Percentiles rank a stretch among this genome's conserved stretches.
phyloP scores from a whole-genome alignment of 2,888 invertebrate genomes.

The Blastobasis adustella region DNA sequence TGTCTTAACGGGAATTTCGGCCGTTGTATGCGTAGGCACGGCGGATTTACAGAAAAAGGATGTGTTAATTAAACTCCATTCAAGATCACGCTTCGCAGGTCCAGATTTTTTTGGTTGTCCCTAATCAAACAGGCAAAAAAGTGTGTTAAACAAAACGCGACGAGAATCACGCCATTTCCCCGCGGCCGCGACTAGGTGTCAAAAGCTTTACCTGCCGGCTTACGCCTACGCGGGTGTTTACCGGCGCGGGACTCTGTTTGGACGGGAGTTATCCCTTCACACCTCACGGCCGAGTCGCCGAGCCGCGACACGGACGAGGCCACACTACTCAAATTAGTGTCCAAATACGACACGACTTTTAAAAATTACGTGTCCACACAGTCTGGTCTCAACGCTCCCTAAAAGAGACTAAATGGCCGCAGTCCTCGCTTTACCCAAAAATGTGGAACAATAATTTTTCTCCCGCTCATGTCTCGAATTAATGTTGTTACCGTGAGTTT shows the following conservation, averaged over 20 bases:
- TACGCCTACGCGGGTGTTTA: constrained; percentile 50
- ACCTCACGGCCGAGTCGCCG: constrained; percentile 26
- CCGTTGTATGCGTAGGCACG: too few species aligned
- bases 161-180: constrained; percentile 58
- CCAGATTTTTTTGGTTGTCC: constrained; percentile 29
- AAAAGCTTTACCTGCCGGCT: constrained; percentile 70
- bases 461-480: constrained; percentile 45
- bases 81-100: constrained; percentile 34
- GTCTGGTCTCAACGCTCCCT: too few species aligned
- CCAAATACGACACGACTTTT: constrained; percentile 44
- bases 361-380: constrained; percentile 35
- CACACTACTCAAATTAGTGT: constrained; percentile 64
- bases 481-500: constrained; percentile 41
- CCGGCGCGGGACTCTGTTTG: constrained; percentile 50
- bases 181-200: constrained; percentile 61
- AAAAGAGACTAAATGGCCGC: too few species aligned
- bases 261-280: constrained; percentile 69
- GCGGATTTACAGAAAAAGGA: too few species aligned
- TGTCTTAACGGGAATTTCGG: too few species aligned
- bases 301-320: too few species aligned
- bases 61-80: constrained; percentile 16
- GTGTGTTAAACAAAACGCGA: constrained; percentile 61
- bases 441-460: constrained; percentile 9
- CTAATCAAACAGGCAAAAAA: constrained; percentile 54
- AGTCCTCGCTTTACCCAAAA: not conserved